Evolutionary conservation across 2,888 invertebrate genomes (phyloP).

Genomic region (Thyatira batis): DNA sequence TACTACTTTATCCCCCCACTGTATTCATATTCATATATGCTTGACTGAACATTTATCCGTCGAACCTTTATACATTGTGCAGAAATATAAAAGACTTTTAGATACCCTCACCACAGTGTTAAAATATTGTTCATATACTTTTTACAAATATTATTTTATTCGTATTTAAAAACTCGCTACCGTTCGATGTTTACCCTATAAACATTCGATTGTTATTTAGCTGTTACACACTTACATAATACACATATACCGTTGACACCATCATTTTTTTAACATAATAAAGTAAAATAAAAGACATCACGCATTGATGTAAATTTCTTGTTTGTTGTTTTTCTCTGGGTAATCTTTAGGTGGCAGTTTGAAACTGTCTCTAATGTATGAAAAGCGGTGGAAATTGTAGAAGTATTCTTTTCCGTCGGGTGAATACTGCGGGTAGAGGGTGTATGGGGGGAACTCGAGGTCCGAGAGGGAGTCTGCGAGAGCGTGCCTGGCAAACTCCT

Average conservation of each 20-base stretch:
- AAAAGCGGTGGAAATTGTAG: conserved; percentile 76
- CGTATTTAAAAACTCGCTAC: conserved; percentile 6
- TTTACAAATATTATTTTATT: not conserved
- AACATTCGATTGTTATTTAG: not conserved
- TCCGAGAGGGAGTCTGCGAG: conserved; percentile 71
- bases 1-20: not conserved
- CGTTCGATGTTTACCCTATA: conserved; percentile 4
- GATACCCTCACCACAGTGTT: not conserved
- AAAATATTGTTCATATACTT: not conserved
- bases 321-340: conserved; percentile 53
- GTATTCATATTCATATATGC: not conserved
- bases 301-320: conserved; percentile 73
- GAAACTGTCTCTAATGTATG: conserved; percentile 68
- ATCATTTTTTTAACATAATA: not conserved
- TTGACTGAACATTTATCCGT: not conserved
- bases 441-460: conserved; percentile 65
- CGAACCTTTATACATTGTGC: conserved; percentile 8
- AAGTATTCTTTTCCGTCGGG: conserved; percentile 76
- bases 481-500: conserved; percentile 76
- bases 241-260: not conserved
- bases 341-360: conserved; percentile 74
- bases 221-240: not conserved
- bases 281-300: conserved; percentile 35
- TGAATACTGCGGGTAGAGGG: conserved; percentile 73
- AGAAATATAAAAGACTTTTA: not conserved